Evolutionary conservation across 2,888 invertebrate species (phyloP).

Genomic region (Cephalotes varians): DNA sequence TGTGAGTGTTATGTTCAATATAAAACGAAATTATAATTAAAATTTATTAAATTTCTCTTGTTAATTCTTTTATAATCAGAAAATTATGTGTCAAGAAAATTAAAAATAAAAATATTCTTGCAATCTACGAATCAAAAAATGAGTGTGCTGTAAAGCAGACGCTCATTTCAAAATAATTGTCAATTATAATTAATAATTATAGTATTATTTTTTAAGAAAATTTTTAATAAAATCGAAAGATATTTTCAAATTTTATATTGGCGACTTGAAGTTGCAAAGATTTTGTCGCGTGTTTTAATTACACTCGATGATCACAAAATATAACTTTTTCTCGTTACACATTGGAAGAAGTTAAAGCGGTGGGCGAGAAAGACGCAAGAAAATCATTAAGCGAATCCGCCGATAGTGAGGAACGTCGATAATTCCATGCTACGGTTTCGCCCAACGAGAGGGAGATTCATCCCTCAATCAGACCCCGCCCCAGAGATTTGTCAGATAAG

Average conservation of each 20-base stretch:
- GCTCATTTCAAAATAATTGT: not conserved
- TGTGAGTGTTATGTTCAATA: not conserved
- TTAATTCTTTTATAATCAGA: not conserved
- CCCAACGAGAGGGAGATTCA: conserved; percentile 46
- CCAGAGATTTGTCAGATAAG: conserved; percentile 62
- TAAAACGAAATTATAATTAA: not conserved
- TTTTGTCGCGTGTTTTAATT: not conserved
- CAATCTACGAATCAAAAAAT: too few relatives aligned
- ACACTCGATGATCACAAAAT: not conserved
- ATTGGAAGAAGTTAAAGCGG: not conserved
- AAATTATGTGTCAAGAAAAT: not conserved
- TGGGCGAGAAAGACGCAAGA: conserved; percentile 28
- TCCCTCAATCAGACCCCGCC: conserved; percentile 59
- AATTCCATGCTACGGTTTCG: conserved; percentile 30
- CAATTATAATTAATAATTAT: too few relatives aligned
- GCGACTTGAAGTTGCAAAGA: not conserved
- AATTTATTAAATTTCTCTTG: not conserved
- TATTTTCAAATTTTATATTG: not conserved
- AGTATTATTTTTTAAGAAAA: not conserved
- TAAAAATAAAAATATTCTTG: not conserved
- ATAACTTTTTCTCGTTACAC: not conserved
- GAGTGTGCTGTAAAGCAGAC: not conserved
- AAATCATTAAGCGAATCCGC: conserved; percentile 57
- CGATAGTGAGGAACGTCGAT: conserved; percentile 32
- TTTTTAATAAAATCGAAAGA: not conserved